Conservation (phyloP, 35 echinoderm and acorn worm genomes). For the Apostichopus californicus region DNA sequence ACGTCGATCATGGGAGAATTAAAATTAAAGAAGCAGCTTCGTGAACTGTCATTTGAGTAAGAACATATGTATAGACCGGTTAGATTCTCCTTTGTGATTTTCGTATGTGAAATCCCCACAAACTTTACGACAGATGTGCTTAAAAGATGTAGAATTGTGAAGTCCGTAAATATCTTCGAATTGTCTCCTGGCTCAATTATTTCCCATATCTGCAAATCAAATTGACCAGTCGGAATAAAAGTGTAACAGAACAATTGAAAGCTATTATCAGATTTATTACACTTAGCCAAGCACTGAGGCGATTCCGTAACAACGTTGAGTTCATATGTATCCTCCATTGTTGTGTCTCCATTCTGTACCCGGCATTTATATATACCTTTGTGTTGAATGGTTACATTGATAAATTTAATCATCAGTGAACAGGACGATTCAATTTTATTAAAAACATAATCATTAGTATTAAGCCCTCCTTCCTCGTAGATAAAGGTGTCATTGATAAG, state of each 20-base stretch:
- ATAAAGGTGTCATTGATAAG: background rate
- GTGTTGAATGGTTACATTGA: background rate
- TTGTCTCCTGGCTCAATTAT: background rate
- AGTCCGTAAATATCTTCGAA: background rate
- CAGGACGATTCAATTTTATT: too few relatives aligned
- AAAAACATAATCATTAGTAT: too few relatives aligned
- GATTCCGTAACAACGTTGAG: conserved; percentile 1
- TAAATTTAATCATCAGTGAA: too few relatives aligned
- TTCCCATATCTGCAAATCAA: background rate
- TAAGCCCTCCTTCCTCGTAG: background rate
- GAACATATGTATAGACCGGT: background rate
- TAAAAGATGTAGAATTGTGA: background rate
- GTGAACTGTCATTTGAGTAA: background rate
- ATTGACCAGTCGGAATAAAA: background rate
- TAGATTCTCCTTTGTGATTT: background rate
- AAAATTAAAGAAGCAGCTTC: background rate
- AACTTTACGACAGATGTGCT: background rate
- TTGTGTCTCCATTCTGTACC: too few relatives aligned
- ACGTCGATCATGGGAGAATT: background rate
- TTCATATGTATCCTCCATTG: background rate
- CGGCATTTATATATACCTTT: background rate
- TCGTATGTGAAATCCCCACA: background rate
- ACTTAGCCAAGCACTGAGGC: background rate
- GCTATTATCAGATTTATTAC: background rate
- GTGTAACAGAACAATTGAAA: background rate